Percentiles rank a stretch among this genome's conserved stretches.
phyloP scores from a whole-genome alignment of 2,888 invertebrate genomes.

The Microdon myrmicae region DNA sequence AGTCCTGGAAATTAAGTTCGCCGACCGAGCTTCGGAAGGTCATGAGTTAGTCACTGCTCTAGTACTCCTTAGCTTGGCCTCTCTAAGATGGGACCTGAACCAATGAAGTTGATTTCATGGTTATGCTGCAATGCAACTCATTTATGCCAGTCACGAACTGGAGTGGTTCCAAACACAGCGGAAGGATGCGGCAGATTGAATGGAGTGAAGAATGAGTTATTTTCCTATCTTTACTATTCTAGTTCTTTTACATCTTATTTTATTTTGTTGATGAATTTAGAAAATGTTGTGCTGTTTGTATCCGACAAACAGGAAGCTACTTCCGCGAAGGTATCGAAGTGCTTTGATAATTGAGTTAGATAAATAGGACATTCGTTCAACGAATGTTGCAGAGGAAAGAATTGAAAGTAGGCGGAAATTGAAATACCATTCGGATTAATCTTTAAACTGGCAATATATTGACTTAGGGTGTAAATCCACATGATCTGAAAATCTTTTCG shows the following conservation, averaged over 20 bases:
- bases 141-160: conserved; percentile 48
- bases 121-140: conserved; percentile 37
- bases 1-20: conserved; percentile 43
- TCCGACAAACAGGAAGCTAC: background rate
- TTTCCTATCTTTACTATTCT: conserved; percentile 10
- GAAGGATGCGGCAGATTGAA: conserved; percentile 11
- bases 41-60: too few relatives aligned
- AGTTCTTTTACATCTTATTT: background rate
- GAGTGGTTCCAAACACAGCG: conserved; percentile 11
- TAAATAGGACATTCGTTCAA: conserved; percentile 17
- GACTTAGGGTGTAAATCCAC: too few relatives aligned
- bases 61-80: conserved; percentile 16
- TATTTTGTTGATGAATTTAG: background rate
- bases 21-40: conserved; percentile 18
- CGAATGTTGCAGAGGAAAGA: background rate
- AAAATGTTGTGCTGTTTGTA: conserved; percentile 14
- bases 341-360: conserved; percentile 38
- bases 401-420: conserved; percentile 24
- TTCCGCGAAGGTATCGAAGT: conserved; percentile 5
- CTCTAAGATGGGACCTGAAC: conserved; percentile 27
- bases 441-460: too few relatives aligned
- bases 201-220: conserved; percentile 39
- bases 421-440: conserved; percentile 25
- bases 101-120: conserved; percentile 47
- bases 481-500: too few relatives aligned